phyloP scores from a whole-genome alignment of 2,888 invertebrate genomes.

The Phasia obesa region DNA sequence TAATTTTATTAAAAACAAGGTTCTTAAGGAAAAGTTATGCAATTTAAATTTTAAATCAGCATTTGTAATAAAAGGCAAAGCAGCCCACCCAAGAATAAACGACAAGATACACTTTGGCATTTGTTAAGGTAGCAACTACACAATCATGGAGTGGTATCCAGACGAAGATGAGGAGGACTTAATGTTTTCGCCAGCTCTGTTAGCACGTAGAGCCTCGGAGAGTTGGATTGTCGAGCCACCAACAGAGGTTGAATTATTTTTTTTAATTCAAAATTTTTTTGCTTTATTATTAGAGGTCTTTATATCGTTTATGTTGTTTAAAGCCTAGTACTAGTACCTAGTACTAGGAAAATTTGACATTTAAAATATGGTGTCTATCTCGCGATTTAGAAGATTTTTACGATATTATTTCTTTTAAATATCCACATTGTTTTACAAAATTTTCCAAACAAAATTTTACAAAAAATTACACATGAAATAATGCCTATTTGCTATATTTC shows the following conservation, averaged over 20 bases:
- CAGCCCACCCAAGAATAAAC: not conserved
- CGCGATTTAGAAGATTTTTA: too few species aligned
- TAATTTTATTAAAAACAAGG: not conserved
- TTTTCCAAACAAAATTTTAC: too few species aligned
- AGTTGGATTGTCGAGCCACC: conserved; percentile 95
- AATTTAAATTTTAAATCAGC: conserved; percentile 16
- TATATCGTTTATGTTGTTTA: too few species aligned
- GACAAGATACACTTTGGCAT: not conserved
- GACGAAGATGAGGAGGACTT: conserved; percentile 93
- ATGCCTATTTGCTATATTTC: too few species aligned
- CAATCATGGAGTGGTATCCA: conserved; percentile 89
- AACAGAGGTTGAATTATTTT: conserved; percentile 86
- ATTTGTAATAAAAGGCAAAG: not conserved
- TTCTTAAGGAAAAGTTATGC: conserved; percentile 31
- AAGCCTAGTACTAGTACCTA: too few species aligned
- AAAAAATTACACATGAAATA: too few species aligned
- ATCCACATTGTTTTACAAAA: too few species aligned
- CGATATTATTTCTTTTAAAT: too few species aligned
- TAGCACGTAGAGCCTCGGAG: conserved; percentile 93
- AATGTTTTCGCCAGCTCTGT: conserved; percentile 92
- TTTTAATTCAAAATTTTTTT: not conserved
- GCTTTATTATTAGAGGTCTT: too few species aligned
- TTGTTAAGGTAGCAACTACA: not conserved
- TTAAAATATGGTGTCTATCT: too few species aligned
- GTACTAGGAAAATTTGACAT: too few species aligned